A percentile compares a stretch with the other conserved stretches of the same genome.
Evolutionary conservation across 2,113 vertebrate genomes (phyloP).

Genomic region (Neodontobutis hainanensis): DNA sequence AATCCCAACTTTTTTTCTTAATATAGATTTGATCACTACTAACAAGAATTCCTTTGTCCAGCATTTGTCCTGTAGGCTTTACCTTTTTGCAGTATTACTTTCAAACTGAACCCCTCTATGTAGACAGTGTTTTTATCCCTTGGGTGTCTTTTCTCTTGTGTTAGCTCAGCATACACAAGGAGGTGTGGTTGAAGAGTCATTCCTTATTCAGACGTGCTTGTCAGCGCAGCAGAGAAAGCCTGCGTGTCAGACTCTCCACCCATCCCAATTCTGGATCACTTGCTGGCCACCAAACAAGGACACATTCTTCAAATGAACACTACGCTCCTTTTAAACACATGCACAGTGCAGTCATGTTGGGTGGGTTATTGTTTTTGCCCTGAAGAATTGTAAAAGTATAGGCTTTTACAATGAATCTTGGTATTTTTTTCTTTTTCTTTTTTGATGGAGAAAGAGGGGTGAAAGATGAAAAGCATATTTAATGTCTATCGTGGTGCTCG

Average conservation of each 20-base stretch:
- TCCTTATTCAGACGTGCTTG: constrained; percentile 50
- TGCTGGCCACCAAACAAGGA: constrained; percentile 64
- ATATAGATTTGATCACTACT: background rate
- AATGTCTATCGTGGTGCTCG: constrained; percentile 79
- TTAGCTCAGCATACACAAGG: constrained; percentile 59
- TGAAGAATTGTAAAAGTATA: constrained; percentile 74
- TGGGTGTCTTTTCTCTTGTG: constrained; percentile 56
- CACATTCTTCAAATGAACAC: constrained; percentile 67
- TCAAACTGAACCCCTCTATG: background rate
- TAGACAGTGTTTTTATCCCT: constrained; percentile 49
- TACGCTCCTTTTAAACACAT: constrained; percentile 49
- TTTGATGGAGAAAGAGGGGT: constrained; percentile 72
- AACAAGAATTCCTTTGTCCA: constrained; percentile 41
- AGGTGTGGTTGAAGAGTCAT: constrained; percentile 54
- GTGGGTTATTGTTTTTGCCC: constrained; percentile 68
- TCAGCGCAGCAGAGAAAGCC: constrained; percentile 51
- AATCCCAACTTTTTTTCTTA: background rate
- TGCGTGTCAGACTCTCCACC: constrained; percentile 55
- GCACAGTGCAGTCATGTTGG: constrained; percentile 37
- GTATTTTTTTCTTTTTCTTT: constrained; percentile 48
- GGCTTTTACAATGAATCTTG: constrained; percentile 59
- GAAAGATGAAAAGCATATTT: constrained; percentile 85
- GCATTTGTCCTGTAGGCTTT: constrained; percentile 35
- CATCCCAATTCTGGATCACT: constrained; percentile 39
- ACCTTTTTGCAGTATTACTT: constrained; percentile 16